Evolutionary conservation across 2,797 vertebrate species (phyloP).

Genomic region (Bradypodion pumilum): DNA sequence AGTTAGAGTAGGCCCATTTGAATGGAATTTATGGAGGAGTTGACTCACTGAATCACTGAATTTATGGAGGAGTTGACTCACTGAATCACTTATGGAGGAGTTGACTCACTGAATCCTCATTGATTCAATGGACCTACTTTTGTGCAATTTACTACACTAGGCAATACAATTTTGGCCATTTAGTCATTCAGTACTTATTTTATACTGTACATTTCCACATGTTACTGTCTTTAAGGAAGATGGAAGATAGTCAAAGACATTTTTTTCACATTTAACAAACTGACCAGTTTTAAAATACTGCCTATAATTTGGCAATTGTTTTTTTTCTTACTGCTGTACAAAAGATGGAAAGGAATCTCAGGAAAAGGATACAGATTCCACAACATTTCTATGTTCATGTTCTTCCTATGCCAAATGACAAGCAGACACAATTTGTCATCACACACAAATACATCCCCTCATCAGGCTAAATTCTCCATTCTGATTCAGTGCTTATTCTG

Average conservation of each 20-base stretch:
- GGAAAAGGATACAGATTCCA: slow-evolving; percentile 4
- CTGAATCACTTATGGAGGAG: too few species aligned
- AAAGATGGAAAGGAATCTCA: neutral
- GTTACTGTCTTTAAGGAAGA: neutral
- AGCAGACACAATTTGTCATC: neutral
- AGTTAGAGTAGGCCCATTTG: too few species aligned
- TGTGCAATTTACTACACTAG: too few species aligned
- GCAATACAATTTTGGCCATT: neutral
- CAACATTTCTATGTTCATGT: neutral
- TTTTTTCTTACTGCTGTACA: neutral
- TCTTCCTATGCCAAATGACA: neutral
- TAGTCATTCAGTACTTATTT: neutral
- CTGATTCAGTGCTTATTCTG: slow-evolving; percentile 11
- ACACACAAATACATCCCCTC: neutral
- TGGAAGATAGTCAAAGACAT: neutral
- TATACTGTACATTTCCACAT: neutral
- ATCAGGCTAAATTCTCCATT: slow-evolving; percentile 9
- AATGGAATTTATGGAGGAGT: too few species aligned
- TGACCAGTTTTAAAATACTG: neutral
- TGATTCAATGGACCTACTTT: too few species aligned
- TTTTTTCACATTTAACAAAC: neutral
- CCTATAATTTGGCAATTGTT: neutral
- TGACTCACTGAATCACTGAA: too few species aligned
- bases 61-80: too few species aligned
- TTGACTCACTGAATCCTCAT: too few species aligned